Evolutionary conservation across 1,140 invertebrate species (phyloP).

Genomic region (Drosophila nasuta): DNA sequence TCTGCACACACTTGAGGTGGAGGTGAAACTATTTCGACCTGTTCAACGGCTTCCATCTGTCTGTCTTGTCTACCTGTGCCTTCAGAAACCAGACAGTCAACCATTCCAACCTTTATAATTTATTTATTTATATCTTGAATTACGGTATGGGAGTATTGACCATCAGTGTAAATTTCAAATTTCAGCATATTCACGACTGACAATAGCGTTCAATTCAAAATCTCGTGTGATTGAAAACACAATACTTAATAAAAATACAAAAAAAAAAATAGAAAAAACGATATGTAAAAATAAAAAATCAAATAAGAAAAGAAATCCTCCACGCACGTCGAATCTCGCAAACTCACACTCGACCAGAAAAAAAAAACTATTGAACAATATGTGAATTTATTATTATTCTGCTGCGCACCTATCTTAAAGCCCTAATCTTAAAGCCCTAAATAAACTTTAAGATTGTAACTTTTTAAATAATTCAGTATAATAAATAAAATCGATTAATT

Average conservation of each 20-base stretch:
- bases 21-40: constrained; percentile 83
- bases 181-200: constrained; percentile 82
- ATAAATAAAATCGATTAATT: not conserved
- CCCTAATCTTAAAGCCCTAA: no score
- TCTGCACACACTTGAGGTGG: constrained; percentile 78
- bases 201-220: constrained; percentile 76
- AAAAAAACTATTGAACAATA: constrained; percentile 1
- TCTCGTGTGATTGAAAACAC: constrained; percentile 77
- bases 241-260: constrained; percentile 59
- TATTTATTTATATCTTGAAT: constrained; percentile 84
- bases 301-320: constrained; percentile 15
- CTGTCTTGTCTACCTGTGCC: constrained; percentile 53
- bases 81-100: constrained; percentile 73
- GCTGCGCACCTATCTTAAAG: no score
- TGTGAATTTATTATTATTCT: not conserved
- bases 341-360: constrained; percentile 3
- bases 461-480: not conserved
- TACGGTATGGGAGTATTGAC: constrained; percentile 84
- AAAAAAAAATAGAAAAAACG: constrained; percentile 48
- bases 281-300: constrained; percentile 54
- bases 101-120: constrained; percentile 78
- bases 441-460: not conserved
- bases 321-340: constrained; percentile 12
- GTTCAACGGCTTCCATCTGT: constrained; percentile 79
- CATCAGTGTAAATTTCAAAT: constrained; percentile 82